Base-by-base conservation (phyloP, 2,888 invertebrate species). In the Timema podura region DNA sequence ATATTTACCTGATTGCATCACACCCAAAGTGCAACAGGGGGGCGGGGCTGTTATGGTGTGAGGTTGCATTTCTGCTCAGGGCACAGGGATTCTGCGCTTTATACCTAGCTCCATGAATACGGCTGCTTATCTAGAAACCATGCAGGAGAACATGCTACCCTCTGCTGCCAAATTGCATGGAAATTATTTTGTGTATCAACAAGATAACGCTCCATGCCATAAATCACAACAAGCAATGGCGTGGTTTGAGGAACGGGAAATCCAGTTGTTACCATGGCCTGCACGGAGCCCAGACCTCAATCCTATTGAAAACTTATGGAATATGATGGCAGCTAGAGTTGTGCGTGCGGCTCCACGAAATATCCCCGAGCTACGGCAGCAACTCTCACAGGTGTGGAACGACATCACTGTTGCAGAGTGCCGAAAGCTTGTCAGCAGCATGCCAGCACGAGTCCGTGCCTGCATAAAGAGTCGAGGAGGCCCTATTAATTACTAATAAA, bases 261-360 rank as follows among this genome's bases (percentile, higher is more conserved):
- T 54, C 16, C 54, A 13, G 10, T 13, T 54, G 6, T 54, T 54
- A 54, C 10, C 54, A 15, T 54, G 54, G 54, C 54, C 54, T 54
- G 54, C 54, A 7, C 13, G 54, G 54, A 54, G 54, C 11, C 54
- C 54, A 10, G 54, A 54, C 11, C 54, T 54, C 54, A 54, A 54
- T 54, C 54, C 10, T 6, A 54, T 10, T 7, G 54, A 54, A 10
- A 54, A 54, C 11, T 16, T 54, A 15, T 10, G 54, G 54, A 5
- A 54, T 16, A 54, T 54, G 6, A 54, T 54, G 54, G 6, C 54
- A 54, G 54, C 54, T 54, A 54, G 10, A 54, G 54, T 54, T 54
- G 54, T 54, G 10, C 54, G 16, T 7, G 6, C 5, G 5, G 6
- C 10, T 13, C 54, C 54, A 11, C n/a, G 54, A 11, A 54, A 54